Conservation (phyloP, 2,113 vertebrate genomes). For the Morphnarchus princeps region DNA sequence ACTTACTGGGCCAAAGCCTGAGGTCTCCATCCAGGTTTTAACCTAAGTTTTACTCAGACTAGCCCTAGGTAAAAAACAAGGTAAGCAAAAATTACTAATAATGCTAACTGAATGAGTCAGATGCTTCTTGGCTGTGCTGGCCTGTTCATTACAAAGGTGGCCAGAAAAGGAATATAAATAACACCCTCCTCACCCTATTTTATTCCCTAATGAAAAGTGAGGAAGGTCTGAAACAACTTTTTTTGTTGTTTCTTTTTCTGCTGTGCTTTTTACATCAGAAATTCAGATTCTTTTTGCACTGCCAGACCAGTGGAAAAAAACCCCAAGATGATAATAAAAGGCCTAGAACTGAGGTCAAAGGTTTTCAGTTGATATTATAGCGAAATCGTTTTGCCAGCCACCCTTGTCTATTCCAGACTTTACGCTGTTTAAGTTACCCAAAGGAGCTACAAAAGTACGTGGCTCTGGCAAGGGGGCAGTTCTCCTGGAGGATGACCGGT, state of each 20-base stretch:
- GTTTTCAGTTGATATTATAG: background rate
- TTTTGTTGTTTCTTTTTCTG: background rate
- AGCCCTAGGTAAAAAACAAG: background rate
- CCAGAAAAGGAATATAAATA: background rate
- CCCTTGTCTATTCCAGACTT: background rate
- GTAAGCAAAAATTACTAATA: background rate
- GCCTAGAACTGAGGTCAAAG: background rate
- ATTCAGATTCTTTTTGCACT: background rate
- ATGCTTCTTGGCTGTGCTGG: background rate
- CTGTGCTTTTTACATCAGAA: background rate
- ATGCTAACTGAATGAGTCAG: background rate
- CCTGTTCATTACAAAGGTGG: background rate
- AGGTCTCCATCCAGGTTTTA: background rate
- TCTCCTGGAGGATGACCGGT: background rate
- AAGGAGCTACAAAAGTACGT: background rate
- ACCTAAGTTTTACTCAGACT: background rate
- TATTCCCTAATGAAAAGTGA: background rate
- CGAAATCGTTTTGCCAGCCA: background rate
- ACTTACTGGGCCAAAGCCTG: background rate
- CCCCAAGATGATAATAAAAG: background rate
- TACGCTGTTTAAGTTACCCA: background rate
- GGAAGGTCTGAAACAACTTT: background rate
- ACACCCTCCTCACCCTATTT: background rate
- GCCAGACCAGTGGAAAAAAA: background rate
- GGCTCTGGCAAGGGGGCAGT: background rate